These are phyloP conservation scores for Neotoxoptera formosana DNA, from an alignment of 1,140 invertebrate species.

Conservation along the genomic window DNA sequence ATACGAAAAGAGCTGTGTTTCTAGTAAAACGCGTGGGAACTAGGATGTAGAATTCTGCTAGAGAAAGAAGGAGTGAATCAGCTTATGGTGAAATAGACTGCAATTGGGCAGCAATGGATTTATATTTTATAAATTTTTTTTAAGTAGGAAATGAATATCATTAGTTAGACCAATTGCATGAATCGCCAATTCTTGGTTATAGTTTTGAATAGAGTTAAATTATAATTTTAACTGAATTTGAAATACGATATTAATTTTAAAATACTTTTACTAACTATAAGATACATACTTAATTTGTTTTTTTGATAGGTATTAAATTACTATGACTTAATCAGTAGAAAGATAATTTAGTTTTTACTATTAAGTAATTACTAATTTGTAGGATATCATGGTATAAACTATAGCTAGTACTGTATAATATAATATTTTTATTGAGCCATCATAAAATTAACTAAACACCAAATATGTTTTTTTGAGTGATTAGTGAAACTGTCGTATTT, in stretches of 20 bases:
- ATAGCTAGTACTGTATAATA: not conserved
- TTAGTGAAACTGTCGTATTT: not conserved
- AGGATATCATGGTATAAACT: not conserved
- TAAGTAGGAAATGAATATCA: not conserved
- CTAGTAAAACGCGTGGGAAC: not conserved
- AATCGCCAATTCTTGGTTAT: not conserved
- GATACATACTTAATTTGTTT: not conserved
- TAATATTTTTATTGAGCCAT: not conserved
- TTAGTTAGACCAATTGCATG: not conserved
- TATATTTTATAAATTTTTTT: not conserved
- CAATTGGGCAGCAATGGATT: too few species aligned
- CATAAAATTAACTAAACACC: not conserved
- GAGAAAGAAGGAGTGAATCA: not conserved
- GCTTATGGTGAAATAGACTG: not conserved
- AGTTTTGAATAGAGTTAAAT: not conserved
- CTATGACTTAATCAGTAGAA: not conserved
- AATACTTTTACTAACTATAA: not conserved
- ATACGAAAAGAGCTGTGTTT: not conserved
- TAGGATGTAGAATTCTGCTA: not conserved
- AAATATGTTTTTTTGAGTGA: not conserved
- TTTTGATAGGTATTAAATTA: not conserved
- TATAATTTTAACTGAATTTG: not conserved
- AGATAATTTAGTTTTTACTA: not conserved
- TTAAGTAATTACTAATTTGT: not conserved
- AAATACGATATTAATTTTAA: not conserved